Evolutionary conservation across 2,888 invertebrate species (phyloP), one percentile per base, ranked within the genome.

Genomic region (Lysandra coridon): DNA sequence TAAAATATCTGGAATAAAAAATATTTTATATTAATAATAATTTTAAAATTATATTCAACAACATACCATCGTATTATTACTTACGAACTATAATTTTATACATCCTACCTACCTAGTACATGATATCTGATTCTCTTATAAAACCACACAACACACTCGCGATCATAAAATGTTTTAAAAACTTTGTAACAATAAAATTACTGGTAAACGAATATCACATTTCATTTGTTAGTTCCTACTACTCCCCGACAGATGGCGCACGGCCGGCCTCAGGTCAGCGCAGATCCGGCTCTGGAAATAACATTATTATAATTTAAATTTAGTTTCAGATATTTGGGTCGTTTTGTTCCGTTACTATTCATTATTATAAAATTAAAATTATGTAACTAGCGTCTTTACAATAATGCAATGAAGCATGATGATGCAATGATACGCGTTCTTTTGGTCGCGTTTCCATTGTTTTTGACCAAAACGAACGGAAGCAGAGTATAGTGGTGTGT

Each of bases 131-230:
- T 60, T 78, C 23, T 57, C 78, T 53, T 78, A 78, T 53, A 78
- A 78, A 78, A 79, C 30, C 30, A 75, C 23, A 10, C 40, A 49
- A 49, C 49, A 49, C 44, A 33, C 5, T 53, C 57, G 57, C 75
- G 75, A 53, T 5, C 53, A 14, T 10, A 40, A 40, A 74, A 74
- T 23, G 57, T 49, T 49, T 49, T 49, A 49, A 10, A 49, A 49
- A 49, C 33, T 40, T n/a, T 37, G 37, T 57, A 73, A 79, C 57
- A 57, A 57, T 57, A 49, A 44, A 44, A 57, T 78, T 60, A 78
- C 74, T 79, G 74, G 79, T 79, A 79, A 79, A 74, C 74, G 60
- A 79, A 79, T 79, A 79, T 79, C 79, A 79, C 79, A 74, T 69
- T 76, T 76, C 12, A 76, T 76, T 76, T 76, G 76, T 76, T 76